Base-by-base conservation (phyloP, 2,888 invertebrate species). In the Megaustenia siamemsis region DNA sequence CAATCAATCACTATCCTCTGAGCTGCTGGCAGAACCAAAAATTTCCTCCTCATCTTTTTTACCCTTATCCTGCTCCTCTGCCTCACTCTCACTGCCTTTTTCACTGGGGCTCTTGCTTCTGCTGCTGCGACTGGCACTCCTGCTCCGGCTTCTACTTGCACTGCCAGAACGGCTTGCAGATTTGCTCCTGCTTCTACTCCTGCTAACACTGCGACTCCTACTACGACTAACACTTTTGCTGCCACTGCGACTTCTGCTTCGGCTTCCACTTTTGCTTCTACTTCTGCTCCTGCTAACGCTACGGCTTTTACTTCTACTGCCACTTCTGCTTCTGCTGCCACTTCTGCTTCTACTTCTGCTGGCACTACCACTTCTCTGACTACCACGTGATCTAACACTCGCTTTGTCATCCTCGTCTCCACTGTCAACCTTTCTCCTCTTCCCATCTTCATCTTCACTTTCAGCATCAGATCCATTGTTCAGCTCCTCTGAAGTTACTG, bases 11-110 rank as follows among this genome's bases (percentile, higher is more conserved):
- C 89, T 89, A 63, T 89, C 89, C 78, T 90, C 89, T 24, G 89
- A 90, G 80, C 91, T 90, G 87, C 91, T 91, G 32, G 89, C 90
- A 49, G 91, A 90, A 60, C 92, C 92, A 86, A 92, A 92, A 87
- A 92, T 93, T 84, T 92, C 92, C 81, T 92, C 92, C 76, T 91
- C 93, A 75, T 92, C 93, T 75, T 92, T 92, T 88, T 91, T 91
- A 15, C 89, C 90, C 71, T 88, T 88, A 53, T 92, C 91, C 69
- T 88, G 87, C 82, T 90, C 90, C 83, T 92, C 92, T 87, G 90
- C 91, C 49, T 90, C 92, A 85, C 90, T 90, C 21, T 85, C 91
- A 88, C 90, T 90, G 43, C 87, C 89, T 69, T 86, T 88, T 15
- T 88, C 89, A 83, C 89, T 89, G 15, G 87, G 88, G 68, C 88